Evolutionary conservation across 2,888 invertebrate genomes (phyloP).

Genomic region (Proisotoma minuta): DNA sequence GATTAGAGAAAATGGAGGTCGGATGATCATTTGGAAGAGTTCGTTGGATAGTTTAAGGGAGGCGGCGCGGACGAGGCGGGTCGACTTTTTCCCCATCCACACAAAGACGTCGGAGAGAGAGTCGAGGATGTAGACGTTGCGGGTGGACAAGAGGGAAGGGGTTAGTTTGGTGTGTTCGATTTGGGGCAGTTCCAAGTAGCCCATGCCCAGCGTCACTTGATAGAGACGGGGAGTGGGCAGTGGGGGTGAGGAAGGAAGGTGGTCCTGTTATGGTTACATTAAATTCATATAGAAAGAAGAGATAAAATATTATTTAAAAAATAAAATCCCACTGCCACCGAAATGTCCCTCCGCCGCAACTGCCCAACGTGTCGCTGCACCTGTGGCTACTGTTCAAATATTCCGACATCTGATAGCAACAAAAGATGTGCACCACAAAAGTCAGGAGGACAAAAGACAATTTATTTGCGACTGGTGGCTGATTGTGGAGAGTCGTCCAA

Average conservation of each 20-base stretch:
- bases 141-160: constrained; percentile 74
- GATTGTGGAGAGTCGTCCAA: too few species aligned
- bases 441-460: too few species aligned
- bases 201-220: constrained; percentile 95
- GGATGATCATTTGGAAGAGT: constrained; percentile 82
- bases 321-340: too few species aligned
- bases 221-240: constrained; percentile 69
- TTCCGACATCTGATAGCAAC: too few species aligned
- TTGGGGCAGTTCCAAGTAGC: constrained; percentile 95
- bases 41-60: constrained; percentile 96
- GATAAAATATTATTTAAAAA: neutral
- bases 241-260: neutral
- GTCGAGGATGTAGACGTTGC: constrained; percentile 94
- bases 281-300: neutral
- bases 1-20: constrained; percentile 78
- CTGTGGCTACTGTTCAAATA: too few species aligned
- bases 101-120: constrained; percentile 90
- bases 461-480: too few species aligned
- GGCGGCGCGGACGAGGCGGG: constrained; percentile 87
- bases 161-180: constrained; percentile 72
- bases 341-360: too few species aligned
- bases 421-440: too few species aligned
- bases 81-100: constrained; percentile 98
- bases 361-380: too few species aligned
- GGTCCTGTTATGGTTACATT: neutral